Base-by-base conservation (phyloP, 2,113 vertebrate genomes). In the Sinocyclocheilus anshuiensis region DNA sequence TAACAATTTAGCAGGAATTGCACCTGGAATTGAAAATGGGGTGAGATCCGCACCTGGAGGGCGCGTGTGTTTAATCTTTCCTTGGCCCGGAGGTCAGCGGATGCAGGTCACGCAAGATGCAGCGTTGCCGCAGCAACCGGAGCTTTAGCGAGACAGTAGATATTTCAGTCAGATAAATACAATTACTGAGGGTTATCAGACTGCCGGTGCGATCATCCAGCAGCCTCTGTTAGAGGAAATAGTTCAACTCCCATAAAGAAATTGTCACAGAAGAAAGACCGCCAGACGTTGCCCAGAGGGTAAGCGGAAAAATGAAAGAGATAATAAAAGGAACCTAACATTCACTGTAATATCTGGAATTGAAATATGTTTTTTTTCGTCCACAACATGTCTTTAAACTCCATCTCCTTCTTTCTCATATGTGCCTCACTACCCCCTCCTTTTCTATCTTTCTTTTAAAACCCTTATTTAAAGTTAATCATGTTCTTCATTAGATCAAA, bases 81-180 rank as follows among this genome's bases (percentile, higher is more conserved):
- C 50, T 55, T 80, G 79, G 55, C 83, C 79, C 50, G n/a, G 61
- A 82, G 42, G 80, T 86, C 87, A 29, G 71, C 63, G 63, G 29
- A 33, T 2, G 2, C 29, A 33, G 29, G 29, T 33, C 29, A 33
- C 71, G 57, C 84, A 8, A 83, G 67, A 20, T 57, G 16, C 83
- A 4, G 83, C 61, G 67, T 89, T 87, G 78, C 86, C 78, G 84
- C 48, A 78, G 85, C 77, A 85, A 61, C 72, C 1, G 84, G 15
- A 45, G 24, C 61, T 48, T 57, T 45, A 71, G 29, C 71, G 8
- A 85, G 67, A 86, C 61, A 79, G 84, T 16, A 29, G 33, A 61
- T 76, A 67, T 84, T 76, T 83, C 83, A 75, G 55, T 79, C 86
- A 86, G 77, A 91, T 81, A 87, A 86, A 87, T 76, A 81, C 77